Percentiles rank a stretch among this genome's conserved stretches.
phyloP scores from a whole-genome alignment of 2,797 vertebrate species.

The Sebastes steindachneri region DNA sequence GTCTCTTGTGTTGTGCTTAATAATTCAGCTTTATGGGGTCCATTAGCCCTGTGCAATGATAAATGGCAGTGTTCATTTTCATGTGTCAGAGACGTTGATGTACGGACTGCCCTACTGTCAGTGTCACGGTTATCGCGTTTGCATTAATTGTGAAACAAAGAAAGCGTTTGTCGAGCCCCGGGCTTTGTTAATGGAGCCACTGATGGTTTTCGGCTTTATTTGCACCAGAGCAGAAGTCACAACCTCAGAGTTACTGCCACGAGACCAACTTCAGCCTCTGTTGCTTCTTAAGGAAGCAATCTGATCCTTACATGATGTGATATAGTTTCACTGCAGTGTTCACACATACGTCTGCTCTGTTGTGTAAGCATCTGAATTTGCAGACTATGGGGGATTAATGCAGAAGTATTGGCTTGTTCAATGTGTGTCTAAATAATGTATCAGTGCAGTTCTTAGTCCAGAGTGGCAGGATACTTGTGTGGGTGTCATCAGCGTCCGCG shows the following conservation, averaged over 20 bases:
- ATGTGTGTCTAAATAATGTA: constrained; percentile 25
- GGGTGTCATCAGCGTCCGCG: constrained; percentile 63
- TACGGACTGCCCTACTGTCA: constrained; percentile 61
- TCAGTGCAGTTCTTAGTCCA: constrained; percentile 33
- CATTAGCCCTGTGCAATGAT: constrained; percentile 69
- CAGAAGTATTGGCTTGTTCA: constrained; percentile 9
- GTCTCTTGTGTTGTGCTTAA: constrained; percentile 75
- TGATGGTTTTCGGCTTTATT: constrained; percentile 65
- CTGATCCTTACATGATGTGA: not conserved
- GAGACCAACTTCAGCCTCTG: constrained; percentile 27
- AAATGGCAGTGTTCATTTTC: constrained; percentile 75
- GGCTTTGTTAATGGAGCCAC: constrained; percentile 69
- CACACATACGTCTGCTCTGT: not conserved
- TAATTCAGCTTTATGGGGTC: constrained; percentile 72
- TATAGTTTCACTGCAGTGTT: not conserved
- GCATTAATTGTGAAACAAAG: constrained; percentile 80
- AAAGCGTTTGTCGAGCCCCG: constrained; percentile 54
- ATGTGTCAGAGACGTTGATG: constrained; percentile 65
- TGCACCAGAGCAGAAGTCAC: constrained; percentile 62
- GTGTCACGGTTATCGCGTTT: constrained; percentile 76
- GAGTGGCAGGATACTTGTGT: constrained; percentile 51
- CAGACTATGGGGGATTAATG: constrained; percentile 5
- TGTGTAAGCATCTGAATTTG: constrained; percentile 10
- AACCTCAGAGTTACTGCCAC: constrained; percentile 49
- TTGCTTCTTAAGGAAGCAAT: constrained; percentile 4